A percentile compares a stretch with the other conserved stretches of the same genome.
phyloP scores from a whole-genome alignment of 2,113 vertebrate genomes.

The Arenaria interpres region DNA sequence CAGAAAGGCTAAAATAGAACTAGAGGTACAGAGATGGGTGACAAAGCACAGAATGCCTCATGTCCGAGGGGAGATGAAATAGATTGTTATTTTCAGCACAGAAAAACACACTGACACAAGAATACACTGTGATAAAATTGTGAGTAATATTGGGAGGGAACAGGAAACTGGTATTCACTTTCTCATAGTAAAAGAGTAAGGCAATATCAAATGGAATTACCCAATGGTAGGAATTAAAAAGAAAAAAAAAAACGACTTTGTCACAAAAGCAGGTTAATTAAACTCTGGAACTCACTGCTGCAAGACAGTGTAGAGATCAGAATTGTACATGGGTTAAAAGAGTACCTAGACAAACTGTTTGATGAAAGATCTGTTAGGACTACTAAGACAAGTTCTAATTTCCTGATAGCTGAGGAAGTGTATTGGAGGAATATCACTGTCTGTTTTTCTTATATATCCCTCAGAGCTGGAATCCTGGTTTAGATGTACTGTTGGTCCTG shows the following conservation, averaged over 20 bases:
- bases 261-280: not conserved
- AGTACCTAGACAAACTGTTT: not conserved
- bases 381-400: not conserved
- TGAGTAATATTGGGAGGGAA: not conserved
- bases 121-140: not conserved
- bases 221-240: not conserved
- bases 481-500: not conserved
- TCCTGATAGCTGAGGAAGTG: not conserved
- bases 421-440: not conserved
- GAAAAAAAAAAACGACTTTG: not conserved
- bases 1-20: not conserved
- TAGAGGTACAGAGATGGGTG: not conserved
- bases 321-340: not conserved
- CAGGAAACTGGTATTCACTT: not conserved
- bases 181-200: not conserved
- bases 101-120: not conserved
- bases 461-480: not conserved
- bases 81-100: not conserved
- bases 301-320: not conserved
- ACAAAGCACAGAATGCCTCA: not conserved
- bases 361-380: not conserved
- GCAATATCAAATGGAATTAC: not conserved
- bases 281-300: not conserved
- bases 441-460: not conserved
- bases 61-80: not conserved